Evolutionary conservation across 2,797 vertebrate genomes (phyloP).

Genomic region (Streptopelia turtur): DNA sequence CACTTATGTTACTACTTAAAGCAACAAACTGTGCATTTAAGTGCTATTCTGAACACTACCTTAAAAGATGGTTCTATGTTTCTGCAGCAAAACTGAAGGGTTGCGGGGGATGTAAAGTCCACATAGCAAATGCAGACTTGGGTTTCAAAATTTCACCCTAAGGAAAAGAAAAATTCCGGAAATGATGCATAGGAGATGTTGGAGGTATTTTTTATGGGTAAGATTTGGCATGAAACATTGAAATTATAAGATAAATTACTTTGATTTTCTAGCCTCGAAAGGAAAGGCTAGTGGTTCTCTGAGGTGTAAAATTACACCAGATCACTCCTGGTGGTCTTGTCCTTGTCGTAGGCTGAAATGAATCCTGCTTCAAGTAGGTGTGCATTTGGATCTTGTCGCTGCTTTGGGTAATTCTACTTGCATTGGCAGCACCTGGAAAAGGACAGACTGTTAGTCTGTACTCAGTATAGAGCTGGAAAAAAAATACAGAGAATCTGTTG

Average conservation of each 20-base stretch:
- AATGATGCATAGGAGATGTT: neutral
- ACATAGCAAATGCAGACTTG: neutral
- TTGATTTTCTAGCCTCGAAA: neutral
- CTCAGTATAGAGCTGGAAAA: neutral
- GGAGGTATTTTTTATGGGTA: neutral
- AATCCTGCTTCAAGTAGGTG: neutral
- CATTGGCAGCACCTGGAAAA: neutral
- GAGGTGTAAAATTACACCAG: neutral
- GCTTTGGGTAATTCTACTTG: neutral
- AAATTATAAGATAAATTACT: neutral
- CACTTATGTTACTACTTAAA: slow-evolving; percentile 9
- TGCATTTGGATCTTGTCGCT: neutral
- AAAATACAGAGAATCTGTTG: neutral
- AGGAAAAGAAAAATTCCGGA: neutral
- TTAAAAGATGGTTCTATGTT: neutral
- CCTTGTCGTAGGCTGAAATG: neutral
- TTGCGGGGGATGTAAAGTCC: neutral
- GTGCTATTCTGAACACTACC: neutral
- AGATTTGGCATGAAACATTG: neutral
- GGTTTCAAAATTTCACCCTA: neutral
- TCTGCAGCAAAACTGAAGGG: neutral
- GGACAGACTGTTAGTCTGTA: neutral
- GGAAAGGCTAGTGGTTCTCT: neutral
- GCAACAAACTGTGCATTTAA: neutral
- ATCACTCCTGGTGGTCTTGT: neutral